phyloP scores from a whole-genome alignment of 2,888 invertebrate species.

The Limnephilus marmoratus region DNA sequence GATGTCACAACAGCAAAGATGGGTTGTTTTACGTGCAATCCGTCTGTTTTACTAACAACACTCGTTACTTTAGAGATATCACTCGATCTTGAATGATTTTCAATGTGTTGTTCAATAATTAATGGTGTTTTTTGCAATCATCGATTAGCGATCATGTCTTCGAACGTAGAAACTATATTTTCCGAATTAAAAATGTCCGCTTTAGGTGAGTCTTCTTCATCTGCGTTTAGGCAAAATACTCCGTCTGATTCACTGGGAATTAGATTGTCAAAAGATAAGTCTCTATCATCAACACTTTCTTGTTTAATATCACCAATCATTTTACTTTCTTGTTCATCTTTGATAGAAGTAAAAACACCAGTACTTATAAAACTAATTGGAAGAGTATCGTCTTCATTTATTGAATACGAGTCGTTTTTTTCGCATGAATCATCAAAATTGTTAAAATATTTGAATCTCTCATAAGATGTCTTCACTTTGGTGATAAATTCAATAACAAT shows the following conservation, averaged over 20 bases:
- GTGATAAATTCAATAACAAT: slow-evolving; percentile 39
- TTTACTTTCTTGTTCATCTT: background rate
- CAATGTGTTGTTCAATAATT: too few species aligned
- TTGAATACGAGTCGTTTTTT: background rate
- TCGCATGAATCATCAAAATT: background rate
- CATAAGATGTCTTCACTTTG: slow-evolving; percentile 26
- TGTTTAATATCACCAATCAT: slow-evolving; percentile 6
- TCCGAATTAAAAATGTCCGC: background rate
- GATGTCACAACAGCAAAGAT: slow-evolving; percentile 28
- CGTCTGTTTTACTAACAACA: too few species aligned
- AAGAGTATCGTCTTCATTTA: slow-evolving; percentile 13
- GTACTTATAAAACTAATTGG: slow-evolving; percentile 11
- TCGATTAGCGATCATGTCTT: too few species aligned
- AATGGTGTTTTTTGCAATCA: too few species aligned
- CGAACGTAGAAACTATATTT: too few species aligned
- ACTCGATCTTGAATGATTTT: too few species aligned
- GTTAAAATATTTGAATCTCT: background rate
- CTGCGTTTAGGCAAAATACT: slow-evolving; percentile 3
- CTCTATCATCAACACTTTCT: background rate
- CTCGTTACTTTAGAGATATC: too few species aligned
- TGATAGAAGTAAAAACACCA: background rate
- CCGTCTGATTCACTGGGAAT: background rate
- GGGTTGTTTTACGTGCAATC: background rate
- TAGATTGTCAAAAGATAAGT: background rate
- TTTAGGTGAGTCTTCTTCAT: too few species aligned